Percentiles rank a stretch among this genome's conserved stretches.
Evolutionary conservation across 2,797 vertebrate genomes (phyloP).

Genomic region (Clarias pachynema): DNA sequence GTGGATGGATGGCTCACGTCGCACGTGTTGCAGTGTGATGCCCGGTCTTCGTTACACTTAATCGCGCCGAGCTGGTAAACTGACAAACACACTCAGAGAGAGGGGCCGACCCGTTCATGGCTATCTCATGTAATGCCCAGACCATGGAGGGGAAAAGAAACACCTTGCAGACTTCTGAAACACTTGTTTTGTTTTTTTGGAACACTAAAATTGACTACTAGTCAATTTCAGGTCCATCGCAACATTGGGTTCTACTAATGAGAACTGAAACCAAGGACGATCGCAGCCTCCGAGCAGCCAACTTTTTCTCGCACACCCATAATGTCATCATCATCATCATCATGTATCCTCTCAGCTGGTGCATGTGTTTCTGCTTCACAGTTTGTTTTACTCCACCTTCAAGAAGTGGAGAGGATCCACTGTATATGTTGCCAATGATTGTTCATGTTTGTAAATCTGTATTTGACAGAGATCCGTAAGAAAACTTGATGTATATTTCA

Average conservation of each 20-base stretch:
- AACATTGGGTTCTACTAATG: slow-evolving; percentile 34
- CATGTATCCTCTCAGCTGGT: slow-evolving; percentile 68
- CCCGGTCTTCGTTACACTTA: slow-evolving; percentile 47
- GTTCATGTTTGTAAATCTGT: slow-evolving; percentile 52
- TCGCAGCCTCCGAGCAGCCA: slow-evolving; percentile 51
- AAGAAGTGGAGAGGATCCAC: slow-evolving; percentile 68
- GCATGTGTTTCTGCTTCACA: slow-evolving; percentile 73
- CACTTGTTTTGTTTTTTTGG: slow-evolving; percentile 2
- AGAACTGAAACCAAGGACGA: slow-evolving; percentile 58
- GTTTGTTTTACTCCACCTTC: slow-evolving; percentile 76
- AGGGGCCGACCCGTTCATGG: slow-evolving; percentile 60
- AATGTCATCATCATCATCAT: slow-evolving; percentile 69
- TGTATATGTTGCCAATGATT: slow-evolving; percentile 54
- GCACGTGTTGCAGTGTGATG: slow-evolving; percentile 25
- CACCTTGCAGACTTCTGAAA: slow-evolving; percentile 28
- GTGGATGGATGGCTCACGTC: slow-evolving; percentile 54
- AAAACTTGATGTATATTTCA: slow-evolving; percentile 20
- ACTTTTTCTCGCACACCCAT: slow-evolving; percentile 62
- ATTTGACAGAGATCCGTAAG: slow-evolving; percentile 30
- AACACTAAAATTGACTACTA: slow-evolving; percentile 34
- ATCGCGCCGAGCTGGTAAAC: slow-evolving; percentile 57
- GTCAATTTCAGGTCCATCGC: slow-evolving; percentile 48
- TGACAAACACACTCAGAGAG: slow-evolving; percentile 63
- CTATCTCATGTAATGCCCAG: slow-evolving; percentile 34
- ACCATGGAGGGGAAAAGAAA: slow-evolving; percentile 24